A percentile compares a stretch with the other conserved stretches of the same genome.
phyloP scores from a whole-genome alignment of 2,888 invertebrate genomes.

The Bombylius major region DNA sequence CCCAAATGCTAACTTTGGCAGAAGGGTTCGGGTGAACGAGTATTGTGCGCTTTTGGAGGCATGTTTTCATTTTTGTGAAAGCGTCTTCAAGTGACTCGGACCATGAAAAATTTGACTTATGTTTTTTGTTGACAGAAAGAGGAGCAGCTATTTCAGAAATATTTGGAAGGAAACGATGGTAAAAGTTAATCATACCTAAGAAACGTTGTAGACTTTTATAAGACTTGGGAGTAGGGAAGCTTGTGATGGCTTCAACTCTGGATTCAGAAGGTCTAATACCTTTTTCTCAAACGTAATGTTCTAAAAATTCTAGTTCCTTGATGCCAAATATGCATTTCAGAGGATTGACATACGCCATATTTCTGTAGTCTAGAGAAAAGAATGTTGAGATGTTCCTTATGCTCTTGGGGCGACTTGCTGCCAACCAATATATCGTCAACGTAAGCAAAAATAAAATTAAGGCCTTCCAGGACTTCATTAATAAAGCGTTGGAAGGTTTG shows the following conservation, averaged over 20 bases:
- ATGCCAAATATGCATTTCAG: conserved; percentile 7
- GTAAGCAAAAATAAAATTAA: conserved; percentile 17
- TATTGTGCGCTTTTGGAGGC: neutral
- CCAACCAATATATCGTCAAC: conserved; percentile 20
- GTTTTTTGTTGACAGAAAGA: neutral
- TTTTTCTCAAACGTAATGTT: neutral
- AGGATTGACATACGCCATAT: conserved; percentile 15
- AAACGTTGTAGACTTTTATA: neutral
- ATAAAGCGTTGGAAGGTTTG: conserved; percentile 9
- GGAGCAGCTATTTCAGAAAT: neutral
- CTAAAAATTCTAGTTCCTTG: neutral
- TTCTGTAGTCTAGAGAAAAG: conserved; percentile 13
- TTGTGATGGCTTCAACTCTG: neutral
- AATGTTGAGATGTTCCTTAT: conserved; percentile 10
- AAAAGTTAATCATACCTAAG: neutral
- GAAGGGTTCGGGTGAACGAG: conserved; percentile 1
- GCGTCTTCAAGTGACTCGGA: neutral
- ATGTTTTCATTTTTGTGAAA: neutral
- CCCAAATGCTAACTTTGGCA: conserved; percentile 3
- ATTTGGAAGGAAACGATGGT: neutral
- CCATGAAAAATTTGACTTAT: neutral
- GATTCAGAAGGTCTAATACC: neutral
- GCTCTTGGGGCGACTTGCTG: conserved; percentile 10
- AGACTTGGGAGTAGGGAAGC: neutral
- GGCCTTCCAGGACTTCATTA: conserved; percentile 16